Evolutionary conservation across 2,888 invertebrate genomes (phyloP).

Genomic region (Machimus rusticus): DNA sequence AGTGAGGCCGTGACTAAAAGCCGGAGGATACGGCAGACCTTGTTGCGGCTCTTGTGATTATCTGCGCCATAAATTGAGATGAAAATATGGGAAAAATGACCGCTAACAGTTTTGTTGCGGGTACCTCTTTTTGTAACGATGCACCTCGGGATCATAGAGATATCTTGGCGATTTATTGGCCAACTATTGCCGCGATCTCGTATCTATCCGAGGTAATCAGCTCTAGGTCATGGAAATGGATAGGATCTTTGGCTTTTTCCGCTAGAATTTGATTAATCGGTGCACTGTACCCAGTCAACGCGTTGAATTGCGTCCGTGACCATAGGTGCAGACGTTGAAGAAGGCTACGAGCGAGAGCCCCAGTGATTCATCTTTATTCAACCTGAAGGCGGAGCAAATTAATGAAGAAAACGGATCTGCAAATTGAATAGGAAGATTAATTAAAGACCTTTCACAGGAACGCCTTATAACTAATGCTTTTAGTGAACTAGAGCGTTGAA

Average conservation of each 20-base stretch:
- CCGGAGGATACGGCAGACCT: slow-evolving; percentile 24
- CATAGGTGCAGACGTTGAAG: neutral
- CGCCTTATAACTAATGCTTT: neutral
- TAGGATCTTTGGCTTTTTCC: neutral
- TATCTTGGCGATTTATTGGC: slow-evolving; percentile 12
- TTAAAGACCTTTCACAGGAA: neutral
- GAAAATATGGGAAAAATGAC: slow-evolving; percentile 40
- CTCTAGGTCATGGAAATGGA: neutral
- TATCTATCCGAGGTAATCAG: slow-evolving; percentile 13
- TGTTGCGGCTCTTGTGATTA: slow-evolving; percentile 36
- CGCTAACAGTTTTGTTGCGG: slow-evolving; percentile 18
- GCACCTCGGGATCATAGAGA: neutral
- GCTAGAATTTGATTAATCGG: slow-evolving; percentile 1
- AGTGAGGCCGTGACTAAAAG: slow-evolving; percentile 31
- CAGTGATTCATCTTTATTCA: neutral
- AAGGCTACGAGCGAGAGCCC: neutral
- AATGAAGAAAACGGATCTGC: neutral
- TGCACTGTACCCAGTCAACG: neutral
- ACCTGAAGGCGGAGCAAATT: neutral
- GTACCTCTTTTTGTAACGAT: neutral
- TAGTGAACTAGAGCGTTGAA: neutral
- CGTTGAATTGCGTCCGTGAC: neutral
- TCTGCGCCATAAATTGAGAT: slow-evolving; percentile 38
- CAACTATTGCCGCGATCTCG: neutral
- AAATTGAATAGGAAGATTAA: neutral